phyloP scores from a whole-genome alignment of 2,888 invertebrate genomes.

The Malthinus flaveolus region DNA sequence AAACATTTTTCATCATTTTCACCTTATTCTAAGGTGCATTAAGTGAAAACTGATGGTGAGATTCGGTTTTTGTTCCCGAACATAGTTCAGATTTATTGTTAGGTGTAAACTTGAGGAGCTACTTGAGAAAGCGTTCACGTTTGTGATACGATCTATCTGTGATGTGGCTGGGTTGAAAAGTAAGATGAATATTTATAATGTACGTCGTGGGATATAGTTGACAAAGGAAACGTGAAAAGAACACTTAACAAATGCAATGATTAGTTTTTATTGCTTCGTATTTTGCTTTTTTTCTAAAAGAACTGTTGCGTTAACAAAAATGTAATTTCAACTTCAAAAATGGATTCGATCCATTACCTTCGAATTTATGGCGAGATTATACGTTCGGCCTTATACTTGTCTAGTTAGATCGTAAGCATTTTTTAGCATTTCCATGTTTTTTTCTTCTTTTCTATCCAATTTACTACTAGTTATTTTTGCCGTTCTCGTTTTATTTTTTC shows the following conservation, averaged over 20 bases:
- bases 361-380: too few relatives aligned
- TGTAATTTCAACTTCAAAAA: too few relatives aligned
- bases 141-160: conserved; percentile 36
- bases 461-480: too few relatives aligned
- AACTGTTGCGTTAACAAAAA: too few relatives aligned
- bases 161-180: conserved; percentile 32
- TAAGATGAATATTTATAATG: conserved; percentile 33
- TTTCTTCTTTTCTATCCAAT: too few relatives aligned
- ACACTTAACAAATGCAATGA: conserved; percentile 4
- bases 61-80: conserved; percentile 29
- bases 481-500: too few relatives aligned
- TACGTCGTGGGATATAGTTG: conserved; percentile 18
- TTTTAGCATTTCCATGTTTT: too few relatives aligned
- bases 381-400: too few relatives aligned
- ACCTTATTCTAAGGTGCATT: conserved; percentile 9
- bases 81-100: conserved; percentile 34
- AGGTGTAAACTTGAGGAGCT: conserved; percentile 27
- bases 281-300: background rate
- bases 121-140: conserved; percentile 34
- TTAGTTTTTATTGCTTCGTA: conserved; percentile 1
- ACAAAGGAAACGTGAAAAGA: conserved; percentile 12
- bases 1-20: conserved; percentile 9
- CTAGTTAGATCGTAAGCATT: too few relatives aligned
- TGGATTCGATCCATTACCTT: too few relatives aligned
- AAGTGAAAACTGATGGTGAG: conserved; percentile 22